A percentile compares a stretch with the other conserved stretches of the same genome.
Evolutionary conservation across 2,797 vertebrate genomes (phyloP).

Genomic region (Antrozous pallidus): DNA sequence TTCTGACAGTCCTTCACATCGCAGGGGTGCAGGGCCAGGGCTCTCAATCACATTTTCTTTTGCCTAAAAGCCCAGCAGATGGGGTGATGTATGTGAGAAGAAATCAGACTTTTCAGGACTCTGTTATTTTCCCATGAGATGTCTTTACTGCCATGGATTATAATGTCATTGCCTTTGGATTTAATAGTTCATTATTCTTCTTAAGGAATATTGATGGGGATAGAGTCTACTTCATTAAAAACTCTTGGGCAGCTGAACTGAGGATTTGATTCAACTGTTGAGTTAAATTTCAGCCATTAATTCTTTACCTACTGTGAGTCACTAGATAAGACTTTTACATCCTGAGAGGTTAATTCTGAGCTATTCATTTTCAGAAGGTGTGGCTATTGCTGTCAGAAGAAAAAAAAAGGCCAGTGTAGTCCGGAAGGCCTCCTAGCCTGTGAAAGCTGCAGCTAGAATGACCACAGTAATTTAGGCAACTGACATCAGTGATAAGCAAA

Average conservation of each 20-base stretch:
- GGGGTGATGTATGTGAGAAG: background rate
- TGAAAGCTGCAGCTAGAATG: background rate
- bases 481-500: slow-evolving; percentile 38
- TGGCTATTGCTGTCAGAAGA: background rate
- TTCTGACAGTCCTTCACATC: background rate
- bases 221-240: background rate
- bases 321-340: background rate
- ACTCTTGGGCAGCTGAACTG: background rate
- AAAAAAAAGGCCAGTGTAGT: background rate
- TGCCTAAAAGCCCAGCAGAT: background rate
- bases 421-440: background rate
- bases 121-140: background rate
- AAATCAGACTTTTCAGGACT: background rate
- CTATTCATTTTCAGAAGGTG: background rate
- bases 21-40: background rate
- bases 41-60: slow-evolving; percentile 8
- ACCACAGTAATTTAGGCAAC: background rate
- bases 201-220: background rate
- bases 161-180: background rate
- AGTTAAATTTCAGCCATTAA: background rate
- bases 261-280: background rate
- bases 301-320: background rate
- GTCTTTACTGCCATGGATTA: slow-evolving; percentile 44
- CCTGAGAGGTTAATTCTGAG: background rate
- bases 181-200: background rate